Percentiles rank a stretch among this genome's conserved stretches.
Conservation (phyloP, 2,113 vertebrate species). For the Halcyon malimbica region DNA sequence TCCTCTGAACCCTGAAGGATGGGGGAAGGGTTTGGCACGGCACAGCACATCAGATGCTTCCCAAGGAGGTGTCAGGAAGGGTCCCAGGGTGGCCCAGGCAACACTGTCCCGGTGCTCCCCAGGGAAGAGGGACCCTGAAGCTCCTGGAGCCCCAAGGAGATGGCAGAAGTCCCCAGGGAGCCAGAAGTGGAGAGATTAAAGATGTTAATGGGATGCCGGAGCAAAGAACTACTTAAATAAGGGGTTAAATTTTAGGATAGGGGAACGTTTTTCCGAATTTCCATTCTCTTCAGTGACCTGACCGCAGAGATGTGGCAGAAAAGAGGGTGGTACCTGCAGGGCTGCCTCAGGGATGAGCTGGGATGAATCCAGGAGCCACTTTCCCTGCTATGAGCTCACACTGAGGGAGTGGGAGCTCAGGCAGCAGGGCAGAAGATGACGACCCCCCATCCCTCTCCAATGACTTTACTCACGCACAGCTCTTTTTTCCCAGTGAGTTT, state of each 20-base stretch:
- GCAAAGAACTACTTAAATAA: background rate
- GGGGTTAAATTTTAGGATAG: background rate
- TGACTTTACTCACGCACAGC: background rate
- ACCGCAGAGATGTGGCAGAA: fast-evolving
- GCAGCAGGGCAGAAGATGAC: background rate
- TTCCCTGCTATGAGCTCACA: background rate
- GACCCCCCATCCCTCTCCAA: fast-evolving
- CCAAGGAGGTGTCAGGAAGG: background rate
- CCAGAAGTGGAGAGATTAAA: background rate
- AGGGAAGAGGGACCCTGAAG: background rate
- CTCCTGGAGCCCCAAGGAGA: background rate
- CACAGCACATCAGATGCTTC: fast-evolving
- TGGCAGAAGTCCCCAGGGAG: background rate
- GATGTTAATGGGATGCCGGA: background rate
- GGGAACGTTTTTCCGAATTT: background rate
- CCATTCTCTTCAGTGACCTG: fast-evolving
- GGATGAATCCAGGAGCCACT: background rate
- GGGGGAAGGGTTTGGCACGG: fast-evolving
- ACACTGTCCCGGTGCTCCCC: background rate
- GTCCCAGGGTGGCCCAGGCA: background rate
- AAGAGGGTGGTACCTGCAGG: background rate
- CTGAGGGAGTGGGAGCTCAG: background rate
- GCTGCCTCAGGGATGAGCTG: background rate
- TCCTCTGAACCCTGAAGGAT: background rate
- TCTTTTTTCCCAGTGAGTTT: background rate